Percentiles rank a stretch among this genome's conserved stretches.
phyloP scores from a whole-genome alignment of 2,113 vertebrate species.

The Mobula birostris region DNA sequence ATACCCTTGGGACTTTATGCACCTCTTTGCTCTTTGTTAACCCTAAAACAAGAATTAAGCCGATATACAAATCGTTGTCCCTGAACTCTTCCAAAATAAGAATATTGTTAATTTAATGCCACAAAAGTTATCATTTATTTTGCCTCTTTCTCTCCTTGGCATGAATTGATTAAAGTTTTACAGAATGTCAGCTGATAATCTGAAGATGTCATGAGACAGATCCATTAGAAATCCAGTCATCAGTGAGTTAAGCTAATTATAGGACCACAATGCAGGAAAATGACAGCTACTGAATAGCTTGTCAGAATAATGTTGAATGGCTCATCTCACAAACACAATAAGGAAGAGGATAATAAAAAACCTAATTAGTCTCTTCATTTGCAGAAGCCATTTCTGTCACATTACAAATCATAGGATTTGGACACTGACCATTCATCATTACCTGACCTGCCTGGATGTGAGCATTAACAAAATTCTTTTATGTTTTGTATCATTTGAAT shows the following conservation, averaged over 20 bases:
- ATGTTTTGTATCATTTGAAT: neutral
- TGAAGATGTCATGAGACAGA: slow-evolving; percentile 19
- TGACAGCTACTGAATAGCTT: slow-evolving; percentile 26
- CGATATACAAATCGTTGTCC: neutral
- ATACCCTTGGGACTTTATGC: too few relatives aligned
- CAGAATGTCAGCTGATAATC: neutral
- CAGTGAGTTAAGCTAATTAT: slow-evolving; percentile 32
- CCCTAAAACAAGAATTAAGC: neutral
- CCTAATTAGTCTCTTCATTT: slow-evolving; percentile 67
- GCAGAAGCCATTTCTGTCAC: slow-evolving; percentile 48
- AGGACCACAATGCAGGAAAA: neutral
- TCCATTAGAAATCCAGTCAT: slow-evolving; percentile 18
- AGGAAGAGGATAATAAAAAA: slow-evolving; percentile 58
- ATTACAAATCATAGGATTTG: slow-evolving; percentile 48
- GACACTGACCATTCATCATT: slow-evolving; percentile 45
- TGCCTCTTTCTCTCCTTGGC: neutral
- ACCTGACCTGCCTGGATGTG: neutral
- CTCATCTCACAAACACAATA: slow-evolving; percentile 52
- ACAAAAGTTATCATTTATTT: neutral
- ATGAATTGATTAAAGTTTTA: neutral
- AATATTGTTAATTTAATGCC: neutral
- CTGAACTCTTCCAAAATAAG: neutral
- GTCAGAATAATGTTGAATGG: slow-evolving; percentile 22
- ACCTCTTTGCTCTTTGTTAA: neutral
- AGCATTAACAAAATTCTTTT: neutral